Conservation (phyloP, 2,797 vertebrate genomes). For the Knipowitschia caucasica region DNA sequence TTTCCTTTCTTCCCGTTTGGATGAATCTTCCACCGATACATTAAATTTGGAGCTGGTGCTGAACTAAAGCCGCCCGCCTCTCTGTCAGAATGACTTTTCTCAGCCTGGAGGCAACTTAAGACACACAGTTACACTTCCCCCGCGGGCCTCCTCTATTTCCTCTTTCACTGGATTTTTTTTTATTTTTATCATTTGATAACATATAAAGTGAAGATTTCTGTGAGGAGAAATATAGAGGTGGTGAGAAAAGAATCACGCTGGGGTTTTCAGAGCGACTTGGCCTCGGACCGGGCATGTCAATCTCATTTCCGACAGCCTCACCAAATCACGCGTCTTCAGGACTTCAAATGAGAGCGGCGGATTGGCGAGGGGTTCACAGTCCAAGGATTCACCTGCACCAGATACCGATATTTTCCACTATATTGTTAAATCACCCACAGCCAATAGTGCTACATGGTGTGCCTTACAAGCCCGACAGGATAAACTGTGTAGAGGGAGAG, state of each 20-base stretch:
- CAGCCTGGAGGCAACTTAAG: conserved; percentile 79
- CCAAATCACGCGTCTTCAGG: conserved; percentile 67
- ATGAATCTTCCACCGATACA: not conserved
- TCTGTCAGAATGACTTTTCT: conserved; percentile 77
- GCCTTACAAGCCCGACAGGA: conserved; percentile 30
- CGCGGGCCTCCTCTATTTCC: conserved; percentile 65
- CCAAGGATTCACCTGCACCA: conserved; percentile 60
- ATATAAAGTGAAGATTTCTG: conserved; percentile 72
- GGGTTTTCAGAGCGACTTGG: conserved; percentile 66
- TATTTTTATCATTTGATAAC: conserved; percentile 74
- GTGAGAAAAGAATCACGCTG: conserved; percentile 41
- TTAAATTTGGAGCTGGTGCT: not conserved
- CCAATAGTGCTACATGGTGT: conserved; percentile 33
- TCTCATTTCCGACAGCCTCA: conserved; percentile 73
- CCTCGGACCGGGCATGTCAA: conserved; percentile 69
- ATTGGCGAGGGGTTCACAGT: conserved; percentile 46
- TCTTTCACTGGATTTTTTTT: conserved; percentile 66
- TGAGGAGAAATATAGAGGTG: conserved; percentile 60
- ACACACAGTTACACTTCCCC: conserved; percentile 47
- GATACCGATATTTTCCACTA: conserved; percentile 55
- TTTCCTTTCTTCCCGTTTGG: not conserved
- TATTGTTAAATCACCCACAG: conserved; percentile 43
- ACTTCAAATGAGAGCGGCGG: conserved; percentile 49
- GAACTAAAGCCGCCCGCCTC: conserved; percentile 8
- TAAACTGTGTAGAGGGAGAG: conserved; percentile 36